Evolutionary conservation across 2,888 invertebrate species (phyloP).

Genomic region (Yponomeuta evonymella): DNA sequence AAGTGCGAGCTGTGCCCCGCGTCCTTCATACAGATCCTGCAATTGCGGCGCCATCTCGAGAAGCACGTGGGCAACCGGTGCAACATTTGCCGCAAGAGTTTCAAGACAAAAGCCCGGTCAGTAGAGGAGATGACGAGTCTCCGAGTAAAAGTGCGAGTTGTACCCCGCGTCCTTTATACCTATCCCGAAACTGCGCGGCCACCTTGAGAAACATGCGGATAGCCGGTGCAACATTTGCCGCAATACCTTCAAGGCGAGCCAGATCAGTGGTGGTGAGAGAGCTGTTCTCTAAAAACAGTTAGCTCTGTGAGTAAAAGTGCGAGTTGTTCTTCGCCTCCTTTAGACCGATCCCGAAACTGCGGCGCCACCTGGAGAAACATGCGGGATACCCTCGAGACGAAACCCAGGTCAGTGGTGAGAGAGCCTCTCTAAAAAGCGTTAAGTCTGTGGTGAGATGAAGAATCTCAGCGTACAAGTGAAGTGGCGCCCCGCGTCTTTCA

Average conservation of each 20-base stretch:
- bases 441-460: too few relatives aligned
- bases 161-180: slow-evolving; percentile 91
- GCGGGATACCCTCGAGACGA: too few relatives aligned
- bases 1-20: slow-evolving; percentile 82
- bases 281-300: too few relatives aligned
- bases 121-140: too few relatives aligned
- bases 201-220: slow-evolving; percentile 83
- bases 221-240: slow-evolving; percentile 80
- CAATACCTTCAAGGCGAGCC: slow-evolving; percentile 33
- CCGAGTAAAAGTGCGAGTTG: slow-evolving; percentile 70
- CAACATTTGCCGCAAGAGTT: slow-evolving; percentile 72
- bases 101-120: slow-evolving; percentile 23
- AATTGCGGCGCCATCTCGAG: slow-evolving; percentile 85
- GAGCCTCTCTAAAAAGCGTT: too few relatives aligned
- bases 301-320: slow-evolving; percentile 59
- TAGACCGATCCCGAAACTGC: too few relatives aligned
- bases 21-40: slow-evolving; percentile 90
- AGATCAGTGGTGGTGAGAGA: too few relatives aligned
- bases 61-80: slow-evolving; percentile 83
- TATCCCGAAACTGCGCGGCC: slow-evolving; percentile 85
- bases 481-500: too few relatives aligned
- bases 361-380: too few relatives aligned
- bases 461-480: too few relatives aligned
- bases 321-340: slow-evolving; percentile 52
- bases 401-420: too few relatives aligned